Evolutionary conservation across 2,797 vertebrate genomes (phyloP).

Genomic region (Eutrigla gurnardus): DNA sequence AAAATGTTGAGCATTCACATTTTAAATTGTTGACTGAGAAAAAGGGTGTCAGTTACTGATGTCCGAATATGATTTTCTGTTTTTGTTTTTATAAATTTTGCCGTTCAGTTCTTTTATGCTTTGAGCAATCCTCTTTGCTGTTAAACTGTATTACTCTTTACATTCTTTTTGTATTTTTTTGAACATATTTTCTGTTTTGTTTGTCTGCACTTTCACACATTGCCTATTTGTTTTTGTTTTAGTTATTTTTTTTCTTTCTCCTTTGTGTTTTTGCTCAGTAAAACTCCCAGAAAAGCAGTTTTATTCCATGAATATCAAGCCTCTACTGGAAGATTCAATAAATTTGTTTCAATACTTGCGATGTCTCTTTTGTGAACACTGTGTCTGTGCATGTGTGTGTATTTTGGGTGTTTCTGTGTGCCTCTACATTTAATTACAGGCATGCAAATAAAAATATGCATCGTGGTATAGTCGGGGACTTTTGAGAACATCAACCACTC

Average conservation of each 20-base stretch:
- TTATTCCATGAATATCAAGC: conserved; percentile 95
- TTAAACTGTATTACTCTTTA: conserved; percentile 85
- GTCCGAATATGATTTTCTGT: conserved; percentile 58
- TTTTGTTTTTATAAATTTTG: conserved; percentile 68
- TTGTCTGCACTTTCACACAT: conserved; percentile 90
- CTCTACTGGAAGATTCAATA: conserved; percentile 98
- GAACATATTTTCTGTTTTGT: conserved; percentile 84
- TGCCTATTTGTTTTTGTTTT: conserved; percentile 67
- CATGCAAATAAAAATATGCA: conserved; percentile 45
- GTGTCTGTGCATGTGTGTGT: conserved; percentile 13
- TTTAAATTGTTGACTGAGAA: conserved; percentile 64
- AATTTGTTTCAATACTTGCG: conserved; percentile 88
- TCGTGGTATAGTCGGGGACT: conserved; percentile 41
- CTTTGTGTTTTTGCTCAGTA: conserved; percentile 84
- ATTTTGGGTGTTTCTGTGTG: conserved; percentile 20
- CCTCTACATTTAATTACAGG: conserved; percentile 46
- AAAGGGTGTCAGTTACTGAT: conserved; percentile 69
- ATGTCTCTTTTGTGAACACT: conserved; percentile 48
- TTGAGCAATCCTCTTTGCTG: conserved; percentile 86
- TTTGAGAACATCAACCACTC: conserved; percentile 30
- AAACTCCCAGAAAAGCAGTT: conserved; percentile 91
- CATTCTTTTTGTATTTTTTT: conserved; percentile 88
- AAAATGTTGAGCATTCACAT: conserved; percentile 71
- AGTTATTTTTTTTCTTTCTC: conserved; percentile 59
- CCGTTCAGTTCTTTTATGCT: conserved; percentile 80